Evolutionary conservation across 2,797 vertebrate genomes (phyloP).

Genomic region (Eleutherodactylus coqui): DNA sequence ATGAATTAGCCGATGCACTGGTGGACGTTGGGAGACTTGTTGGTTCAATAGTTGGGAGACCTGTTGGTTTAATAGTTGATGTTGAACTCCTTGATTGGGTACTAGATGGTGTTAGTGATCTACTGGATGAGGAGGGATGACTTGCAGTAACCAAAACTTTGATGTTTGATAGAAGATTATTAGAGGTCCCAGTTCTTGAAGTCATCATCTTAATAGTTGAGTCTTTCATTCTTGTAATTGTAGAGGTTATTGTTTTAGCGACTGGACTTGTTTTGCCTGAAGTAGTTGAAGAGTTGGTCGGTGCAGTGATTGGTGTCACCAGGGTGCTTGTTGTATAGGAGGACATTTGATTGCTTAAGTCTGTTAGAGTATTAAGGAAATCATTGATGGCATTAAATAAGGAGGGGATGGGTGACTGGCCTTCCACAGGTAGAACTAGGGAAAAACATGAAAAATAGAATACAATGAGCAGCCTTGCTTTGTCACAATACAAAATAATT

Average conservation of each 20-base stretch:
- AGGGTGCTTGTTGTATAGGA: neutral
- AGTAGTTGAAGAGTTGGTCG: neutral
- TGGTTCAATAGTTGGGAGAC: neutral
- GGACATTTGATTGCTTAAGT: neutral
- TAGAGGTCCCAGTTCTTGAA: neutral
- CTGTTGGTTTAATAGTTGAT: too few species aligned
- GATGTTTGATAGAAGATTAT: neutral
- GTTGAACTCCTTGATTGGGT: too few species aligned
- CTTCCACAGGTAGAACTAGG: slow-evolving; percentile 23
- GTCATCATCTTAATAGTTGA: neutral
- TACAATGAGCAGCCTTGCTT: neutral
- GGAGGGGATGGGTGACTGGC: neutral
- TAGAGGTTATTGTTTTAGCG: neutral
- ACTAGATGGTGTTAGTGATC: neutral
- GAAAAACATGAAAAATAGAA: neutral
- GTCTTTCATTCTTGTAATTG: neutral
- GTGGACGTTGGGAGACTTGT: neutral
- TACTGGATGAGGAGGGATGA: neutral
- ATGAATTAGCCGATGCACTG: neutral
- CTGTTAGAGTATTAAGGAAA: neutral
- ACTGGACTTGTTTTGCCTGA: neutral
- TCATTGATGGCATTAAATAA: neutral
- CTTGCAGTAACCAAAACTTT: neutral
- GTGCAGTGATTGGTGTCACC: neutral
- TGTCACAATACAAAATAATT: too few species aligned